phyloP scores from a whole-genome alignment of 2,888 invertebrate genomes.

The Capitulum mitella region DNA sequence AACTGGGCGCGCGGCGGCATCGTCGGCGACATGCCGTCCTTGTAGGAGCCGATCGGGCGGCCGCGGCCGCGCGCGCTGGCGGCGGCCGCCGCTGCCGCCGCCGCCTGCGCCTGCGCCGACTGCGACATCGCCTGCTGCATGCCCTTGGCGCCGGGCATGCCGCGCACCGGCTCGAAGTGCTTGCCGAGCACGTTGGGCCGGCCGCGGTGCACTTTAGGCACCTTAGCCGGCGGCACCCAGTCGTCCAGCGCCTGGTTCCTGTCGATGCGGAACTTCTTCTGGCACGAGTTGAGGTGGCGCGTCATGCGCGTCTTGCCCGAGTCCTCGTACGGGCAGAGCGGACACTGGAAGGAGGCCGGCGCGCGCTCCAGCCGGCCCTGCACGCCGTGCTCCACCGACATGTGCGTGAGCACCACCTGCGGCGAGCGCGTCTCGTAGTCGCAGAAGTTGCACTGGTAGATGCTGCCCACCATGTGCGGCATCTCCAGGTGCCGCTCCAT shows the following conservation, averaged over 20 bases:
- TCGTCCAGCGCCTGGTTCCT: constrained; percentile 66
- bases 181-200: constrained; percentile 35
- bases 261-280: constrained; percentile 81
- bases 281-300: constrained; percentile 77
- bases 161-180: constrained; percentile 33
- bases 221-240: constrained; percentile 90
- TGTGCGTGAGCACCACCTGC: constrained; percentile 76
- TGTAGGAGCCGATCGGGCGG: constrained; percentile 43
- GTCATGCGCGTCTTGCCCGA: constrained; percentile 85
- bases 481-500: constrained; percentile 83
- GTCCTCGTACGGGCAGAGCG: constrained; percentile 88
- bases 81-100: constrained; percentile 42
- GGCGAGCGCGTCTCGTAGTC: constrained; percentile 71
- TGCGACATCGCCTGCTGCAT: constrained; percentile 48
- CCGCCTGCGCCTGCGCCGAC: constrained; percentile 30
- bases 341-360: constrained; percentile 81
- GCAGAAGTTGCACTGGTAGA: constrained; percentile 70
- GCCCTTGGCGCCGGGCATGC: constrained; percentile 38
- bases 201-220: constrained; percentile 54
- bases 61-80: constrained; percentile 45
- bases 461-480: constrained; percentile 80
- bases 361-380: constrained; percentile 75
- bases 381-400: constrained; percentile 81
- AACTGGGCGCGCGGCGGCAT: constrained; percentile 22
- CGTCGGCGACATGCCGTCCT: constrained; percentile 27